Conservation (phyloP, 2,797 vertebrate genomes). For the Myotis vivesi region DNA sequence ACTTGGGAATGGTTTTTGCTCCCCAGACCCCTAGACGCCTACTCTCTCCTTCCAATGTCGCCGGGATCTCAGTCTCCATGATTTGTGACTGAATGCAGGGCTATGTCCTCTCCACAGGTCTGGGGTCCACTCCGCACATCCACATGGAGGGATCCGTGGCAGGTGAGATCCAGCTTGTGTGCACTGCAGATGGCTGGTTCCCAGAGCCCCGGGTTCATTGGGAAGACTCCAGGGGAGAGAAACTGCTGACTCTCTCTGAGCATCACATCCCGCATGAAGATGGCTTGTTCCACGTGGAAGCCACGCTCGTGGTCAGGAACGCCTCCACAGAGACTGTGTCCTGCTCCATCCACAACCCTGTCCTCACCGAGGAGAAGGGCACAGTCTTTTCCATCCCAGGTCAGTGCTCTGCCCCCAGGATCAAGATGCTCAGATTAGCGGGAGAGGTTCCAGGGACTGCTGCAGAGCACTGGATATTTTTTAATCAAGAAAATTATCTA, state of each 20-base stretch:
- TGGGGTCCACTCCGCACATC: slow-evolving; percentile 59
- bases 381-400: slow-evolving; percentile 34
- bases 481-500: neutral
- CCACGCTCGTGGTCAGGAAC: neutral
- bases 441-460: no score
- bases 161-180: slow-evolving; percentile 20
- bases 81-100: neutral
- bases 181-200: slow-evolving; percentile 65
- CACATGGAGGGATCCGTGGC: neutral
- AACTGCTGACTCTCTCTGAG: neutral
- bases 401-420: neutral
- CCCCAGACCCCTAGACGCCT: neutral
- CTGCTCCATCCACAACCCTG: slow-evolving; percentile 44
- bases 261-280: neutral
- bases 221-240: slow-evolving; percentile 34
- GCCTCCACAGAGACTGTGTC: neutral
- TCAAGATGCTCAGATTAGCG: neutral
- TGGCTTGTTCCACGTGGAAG: slow-evolving; percentile 57
- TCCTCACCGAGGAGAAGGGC: neutral
- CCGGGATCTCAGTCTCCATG: neutral
- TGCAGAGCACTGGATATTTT: neutral
- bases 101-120: neutral
- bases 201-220: slow-evolving; percentile 62
- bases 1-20: neutral
- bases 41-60: neutral